These are phyloP conservation scores for Eutolmus rufibarbis DNA, from an alignment of 2,888 invertebrate species.

Conservation along the genomic window DNA sequence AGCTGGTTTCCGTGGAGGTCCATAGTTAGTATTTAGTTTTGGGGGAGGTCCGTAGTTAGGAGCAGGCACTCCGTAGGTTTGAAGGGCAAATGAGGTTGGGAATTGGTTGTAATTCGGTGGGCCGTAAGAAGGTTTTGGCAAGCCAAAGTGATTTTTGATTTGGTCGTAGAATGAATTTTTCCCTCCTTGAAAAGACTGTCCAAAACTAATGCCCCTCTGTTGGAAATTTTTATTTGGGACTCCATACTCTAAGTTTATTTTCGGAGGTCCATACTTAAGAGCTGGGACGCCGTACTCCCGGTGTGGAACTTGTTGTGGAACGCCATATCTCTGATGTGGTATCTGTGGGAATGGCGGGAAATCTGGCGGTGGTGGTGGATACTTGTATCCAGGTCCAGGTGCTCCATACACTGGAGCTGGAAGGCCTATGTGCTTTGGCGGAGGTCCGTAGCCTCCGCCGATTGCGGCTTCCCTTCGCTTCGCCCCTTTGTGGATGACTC, in stretches of 20 bases:
- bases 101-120: constrained; percentile 56
- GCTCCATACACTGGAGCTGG: constrained; percentile 69
- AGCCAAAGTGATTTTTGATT: constrained; percentile 59
- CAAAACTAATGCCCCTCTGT: constrained; percentile 46
- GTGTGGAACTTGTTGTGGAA: constrained; percentile 52
- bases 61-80: constrained; percentile 58
- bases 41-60: constrained; percentile 51
- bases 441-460: constrained; percentile 64
- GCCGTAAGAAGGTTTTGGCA: constrained; percentile 62
- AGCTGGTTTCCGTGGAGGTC: constrained; percentile 56
- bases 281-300: constrained; percentile 60
- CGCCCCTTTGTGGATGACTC: constrained; percentile 54
- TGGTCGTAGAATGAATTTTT: constrained; percentile 56
- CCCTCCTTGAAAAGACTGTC: constrained; percentile 19
- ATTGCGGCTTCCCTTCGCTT: constrained; percentile 60
- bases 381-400: constrained; percentile 63
- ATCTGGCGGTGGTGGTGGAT: constrained; percentile 64
- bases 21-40: constrained; percentile 49
- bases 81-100: constrained; percentile 59
- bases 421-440: constrained; percentile 63
- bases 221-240: constrained; percentile 54
- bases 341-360: constrained; percentile 62
- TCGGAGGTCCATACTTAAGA: constrained; percentile 65
- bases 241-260: constrained; percentile 63
- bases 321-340: constrained; percentile 64